phyloP scores from a whole-genome alignment of 2,113 vertebrate genomes.

The Pangasianodon hypophthalmus region DNA sequence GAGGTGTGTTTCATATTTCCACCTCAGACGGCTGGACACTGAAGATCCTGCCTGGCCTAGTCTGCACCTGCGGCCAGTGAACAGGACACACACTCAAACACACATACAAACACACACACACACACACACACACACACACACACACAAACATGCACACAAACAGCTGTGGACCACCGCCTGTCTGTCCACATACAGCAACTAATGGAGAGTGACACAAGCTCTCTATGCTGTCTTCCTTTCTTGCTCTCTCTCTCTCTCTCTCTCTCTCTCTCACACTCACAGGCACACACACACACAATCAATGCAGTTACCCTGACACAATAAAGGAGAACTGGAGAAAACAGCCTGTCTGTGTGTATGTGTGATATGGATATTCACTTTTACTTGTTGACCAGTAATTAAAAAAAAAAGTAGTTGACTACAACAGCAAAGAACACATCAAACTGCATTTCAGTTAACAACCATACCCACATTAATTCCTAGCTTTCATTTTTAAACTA shows the following conservation, averaged over 20 bases:
- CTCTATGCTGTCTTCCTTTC: neutral
- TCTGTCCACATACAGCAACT: slow-evolving; percentile 35
- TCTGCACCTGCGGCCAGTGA: slow-evolving; percentile 52
- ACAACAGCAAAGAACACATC: neutral
- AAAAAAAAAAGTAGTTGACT: neutral
- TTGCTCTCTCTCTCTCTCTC: neutral
- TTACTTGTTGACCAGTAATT: neutral
- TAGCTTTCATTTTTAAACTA: neutral
- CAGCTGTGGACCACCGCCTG: slow-evolving; percentile 50
- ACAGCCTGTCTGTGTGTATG: slow-evolving; percentile 71
- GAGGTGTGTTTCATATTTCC: slow-evolving; percentile 48
- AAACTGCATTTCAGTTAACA: neutral
- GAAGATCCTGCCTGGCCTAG: slow-evolving; percentile 42
- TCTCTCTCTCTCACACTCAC: neutral
- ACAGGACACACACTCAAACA: slow-evolving; percentile 19
- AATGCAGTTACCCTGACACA: neutral
- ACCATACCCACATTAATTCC: neutral
- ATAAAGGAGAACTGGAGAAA: slow-evolving; percentile 57
- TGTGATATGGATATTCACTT: slow-evolving; percentile 53
- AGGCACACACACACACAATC: neutral
- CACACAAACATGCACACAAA: slow-evolving; percentile 22
- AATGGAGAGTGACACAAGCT: slow-evolving; percentile 54
- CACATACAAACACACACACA: slow-evolving; percentile 1
- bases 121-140: neutral
- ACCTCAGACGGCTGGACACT: slow-evolving; percentile 41